Evolutionary conservation across 2,888 invertebrate genomes (phyloP).

Genomic region (Chorisops tibialis): DNA sequence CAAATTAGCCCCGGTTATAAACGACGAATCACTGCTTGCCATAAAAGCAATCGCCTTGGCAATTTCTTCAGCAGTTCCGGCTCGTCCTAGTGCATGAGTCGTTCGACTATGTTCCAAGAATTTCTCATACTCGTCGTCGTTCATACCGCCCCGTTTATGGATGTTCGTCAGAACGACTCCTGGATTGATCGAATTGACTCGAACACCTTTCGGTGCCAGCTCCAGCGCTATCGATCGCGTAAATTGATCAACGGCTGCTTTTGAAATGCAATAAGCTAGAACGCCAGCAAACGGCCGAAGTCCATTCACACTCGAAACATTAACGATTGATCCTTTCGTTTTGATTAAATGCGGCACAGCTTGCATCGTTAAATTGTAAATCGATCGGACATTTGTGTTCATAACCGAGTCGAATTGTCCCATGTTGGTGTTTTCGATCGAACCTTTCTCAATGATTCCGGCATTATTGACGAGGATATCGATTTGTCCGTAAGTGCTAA

Average conservation of each 20-base stretch:
- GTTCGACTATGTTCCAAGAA: conserved; percentile 74
- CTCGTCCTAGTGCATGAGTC: conserved; percentile 81
- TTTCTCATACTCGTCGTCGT: conserved; percentile 66
- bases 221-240: conserved; percentile 85
- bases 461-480: conserved; percentile 80
- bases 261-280: conserved; percentile 83
- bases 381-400: conserved; percentile 74
- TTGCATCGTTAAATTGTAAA: conserved; percentile 71
- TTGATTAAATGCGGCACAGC: conserved; percentile 73
- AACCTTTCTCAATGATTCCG: conserved; percentile 71
- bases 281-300: conserved; percentile 78
- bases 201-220: conserved; percentile 66
- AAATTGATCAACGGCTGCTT: conserved; percentile 85
- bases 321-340: conserved; percentile 77
- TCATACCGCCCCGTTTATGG: conserved; percentile 71
- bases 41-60: conserved; percentile 80
- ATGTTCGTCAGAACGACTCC: conserved; percentile 81
- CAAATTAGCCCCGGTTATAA: conserved; percentile 78
- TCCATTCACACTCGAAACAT: conserved; percentile 86
- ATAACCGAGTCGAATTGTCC: conserved; percentile 79
- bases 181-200: conserved; percentile 85
- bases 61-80: conserved; percentile 74
- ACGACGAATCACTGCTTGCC: conserved; percentile 74
- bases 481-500: conserved; percentile 62
- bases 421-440: conserved; percentile 72